Evolutionary conservation across 2,797 vertebrate species (phyloP), one percentile per base, ranked within the genome.

Genomic region (Siniperca obscura): DNA sequence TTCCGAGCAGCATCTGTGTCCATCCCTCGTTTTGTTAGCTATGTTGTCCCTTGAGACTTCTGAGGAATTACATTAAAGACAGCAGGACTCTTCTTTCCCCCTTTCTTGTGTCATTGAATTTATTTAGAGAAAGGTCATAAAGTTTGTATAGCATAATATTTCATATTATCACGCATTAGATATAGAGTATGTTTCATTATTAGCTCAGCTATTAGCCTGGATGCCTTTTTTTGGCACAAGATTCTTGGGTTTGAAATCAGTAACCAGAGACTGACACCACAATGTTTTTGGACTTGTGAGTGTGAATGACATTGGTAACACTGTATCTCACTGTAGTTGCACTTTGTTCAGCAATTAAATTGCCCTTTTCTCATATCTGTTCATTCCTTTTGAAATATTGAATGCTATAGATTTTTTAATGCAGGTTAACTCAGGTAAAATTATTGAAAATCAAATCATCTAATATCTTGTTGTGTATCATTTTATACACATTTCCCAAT

Each of bases 1-100:
- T 78, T 72, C 34, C 16, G 7, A 80, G 76, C 74, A 80, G 79
- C 78, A 76, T 85, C 76, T 80, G 72, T 69, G 82, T 84, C 82
- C 75, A 44, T 76, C 80, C 57, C 52, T 76, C 1, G 5, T 69
- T 67, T 72, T 78, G 66, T 82, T 85, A 70, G 46, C 60, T 59
- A 36, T 27, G 60, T 46, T 11, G 38, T 83, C 68, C 87, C 76
- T 57, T 70, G 80, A 77, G 86, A 70, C 73, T 81, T 87, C 70
- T 56, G 56, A 17, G 40, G 46, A 76, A 78, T 55, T 56, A 57
- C 76, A 53, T 85, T 87, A 82, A 86, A 78, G 56, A 77, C 71
- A 60, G 19, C 56, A 79, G 11, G 25, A 85, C 38, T 70, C 53
- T 44, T 62, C 40, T 42, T 22, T 59, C 44, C 30, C 52, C 50